Evolutionary conservation across 2,113 vertebrate genomes (phyloP).

Genomic region (Oostethus manadensis): DNA sequence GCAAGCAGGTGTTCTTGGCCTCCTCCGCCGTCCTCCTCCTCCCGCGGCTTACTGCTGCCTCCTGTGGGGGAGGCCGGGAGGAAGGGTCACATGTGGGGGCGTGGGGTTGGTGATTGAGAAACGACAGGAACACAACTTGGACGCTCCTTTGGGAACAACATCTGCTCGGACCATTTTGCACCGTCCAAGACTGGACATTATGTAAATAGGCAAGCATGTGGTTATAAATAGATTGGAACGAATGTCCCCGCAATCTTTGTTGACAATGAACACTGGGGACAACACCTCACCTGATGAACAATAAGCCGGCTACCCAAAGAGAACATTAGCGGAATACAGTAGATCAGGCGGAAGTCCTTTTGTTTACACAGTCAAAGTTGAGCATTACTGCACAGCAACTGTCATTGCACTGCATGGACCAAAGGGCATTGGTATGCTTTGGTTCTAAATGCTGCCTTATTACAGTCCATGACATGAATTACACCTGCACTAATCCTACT

Average conservation of each 20-base stretch:
- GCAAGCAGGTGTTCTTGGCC: conserved; percentile 73
- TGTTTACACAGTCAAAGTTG: too few relatives aligned
- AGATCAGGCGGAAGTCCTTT: too few relatives aligned
- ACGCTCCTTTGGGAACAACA: conserved; percentile 33
- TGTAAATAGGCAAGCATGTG: conserved; percentile 25
- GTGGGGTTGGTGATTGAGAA: background rate
- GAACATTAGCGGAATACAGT: too few relatives aligned
- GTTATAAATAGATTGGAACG: conserved; percentile 28
- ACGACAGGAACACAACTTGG: conserved; percentile 17
- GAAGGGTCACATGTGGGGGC: background rate
- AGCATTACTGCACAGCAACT: too few relatives aligned
- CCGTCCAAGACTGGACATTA: conserved; percentile 41
- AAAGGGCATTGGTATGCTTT: too few relatives aligned
- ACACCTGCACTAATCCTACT: too few relatives aligned
- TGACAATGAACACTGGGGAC: background rate
- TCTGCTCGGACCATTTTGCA: conserved; percentile 51
- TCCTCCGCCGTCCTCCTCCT: conserved; percentile 67
- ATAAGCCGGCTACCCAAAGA: background rate
- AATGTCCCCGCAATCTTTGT: conserved; percentile 11
- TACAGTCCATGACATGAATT: too few relatives aligned
- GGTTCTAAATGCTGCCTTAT: too few relatives aligned
- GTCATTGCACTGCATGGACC: too few relatives aligned
- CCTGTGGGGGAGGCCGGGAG: conserved; percentile 42
- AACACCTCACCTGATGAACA: background rate
- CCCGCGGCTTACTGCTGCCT: conserved; percentile 39